Percentiles rank a stretch among this genome's conserved stretches.
phyloP scores from a whole-genome alignment of 2,797 vertebrate genomes.

The Podarcis siculus region DNA sequence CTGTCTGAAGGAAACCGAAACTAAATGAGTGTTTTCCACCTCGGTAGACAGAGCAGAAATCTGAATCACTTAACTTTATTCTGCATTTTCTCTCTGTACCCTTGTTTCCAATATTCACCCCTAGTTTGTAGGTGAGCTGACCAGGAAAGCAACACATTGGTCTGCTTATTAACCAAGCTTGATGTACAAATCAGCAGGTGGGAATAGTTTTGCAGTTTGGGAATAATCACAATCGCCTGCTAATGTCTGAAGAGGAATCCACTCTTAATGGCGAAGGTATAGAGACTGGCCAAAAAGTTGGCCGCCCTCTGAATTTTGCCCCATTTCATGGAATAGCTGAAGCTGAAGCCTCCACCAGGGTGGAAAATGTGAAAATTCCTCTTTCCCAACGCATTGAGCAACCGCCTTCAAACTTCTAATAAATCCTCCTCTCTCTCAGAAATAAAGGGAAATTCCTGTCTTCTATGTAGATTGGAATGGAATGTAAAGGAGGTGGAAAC shows the following conservation, averaged over 20 bases:
- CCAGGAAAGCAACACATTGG: not conserved
- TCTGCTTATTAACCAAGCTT: not conserved
- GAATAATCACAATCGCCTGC: not conserved
- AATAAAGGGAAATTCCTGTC: not conserved
- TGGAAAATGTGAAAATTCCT: not conserved
- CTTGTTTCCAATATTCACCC: not conserved
- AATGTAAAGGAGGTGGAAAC: not conserved
- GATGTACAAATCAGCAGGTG: not conserved
- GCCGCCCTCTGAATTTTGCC: not conserved
- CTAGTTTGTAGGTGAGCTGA: not conserved
- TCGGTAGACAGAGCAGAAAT: slow-evolving; percentile 7
- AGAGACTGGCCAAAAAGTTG: not conserved
- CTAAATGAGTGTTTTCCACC: not conserved
- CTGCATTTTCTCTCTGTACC: not conserved
- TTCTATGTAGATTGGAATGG: not conserved
- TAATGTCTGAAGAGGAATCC: not conserved
- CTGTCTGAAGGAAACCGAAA: slow-evolving; percentile 47
- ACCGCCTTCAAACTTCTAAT: not conserved
- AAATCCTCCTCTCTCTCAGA: too few relatives aligned
- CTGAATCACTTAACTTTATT: not conserved
- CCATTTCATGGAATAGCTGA: not conserved
- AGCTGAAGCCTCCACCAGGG: not conserved
- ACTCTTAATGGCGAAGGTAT: not conserved
- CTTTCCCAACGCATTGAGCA: not conserved
- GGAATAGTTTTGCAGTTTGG: not conserved